A percentile compares a stretch with the other conserved stretches of the same genome.
Conservation (phyloP, 92 coral and sea anemone species). For the Epizoanthus illoricatus region DNA sequence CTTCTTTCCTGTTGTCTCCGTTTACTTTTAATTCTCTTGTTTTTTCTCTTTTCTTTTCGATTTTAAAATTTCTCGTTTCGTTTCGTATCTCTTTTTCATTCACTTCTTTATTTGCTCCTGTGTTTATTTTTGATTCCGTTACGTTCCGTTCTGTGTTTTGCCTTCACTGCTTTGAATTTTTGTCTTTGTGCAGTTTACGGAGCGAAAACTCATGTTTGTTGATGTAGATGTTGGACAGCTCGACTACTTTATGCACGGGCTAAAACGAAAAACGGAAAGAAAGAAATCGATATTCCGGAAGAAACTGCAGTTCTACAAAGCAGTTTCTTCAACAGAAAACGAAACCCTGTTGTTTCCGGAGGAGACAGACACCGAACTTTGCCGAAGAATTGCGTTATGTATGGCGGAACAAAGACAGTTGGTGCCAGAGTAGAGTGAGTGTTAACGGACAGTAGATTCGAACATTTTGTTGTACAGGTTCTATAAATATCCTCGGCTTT, state of each 20-base stretch:
- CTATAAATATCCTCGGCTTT: neutral
- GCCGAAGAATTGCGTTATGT: constrained; percentile 77
- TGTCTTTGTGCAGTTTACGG: constrained; percentile 54
- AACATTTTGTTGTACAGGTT: neutral
- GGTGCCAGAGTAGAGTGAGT: neutral
- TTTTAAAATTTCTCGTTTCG: too few species aligned
- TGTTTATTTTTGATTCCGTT: too few species aligned
- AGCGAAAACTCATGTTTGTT: constrained; percentile 73
- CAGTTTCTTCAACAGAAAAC: constrained; percentile 78
- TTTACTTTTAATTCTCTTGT: too few species aligned
- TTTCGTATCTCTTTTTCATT: too few species aligned
- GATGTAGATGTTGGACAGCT: constrained; percentile 82
- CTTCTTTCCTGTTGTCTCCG: too few species aligned
- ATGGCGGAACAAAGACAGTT: constrained; percentile 52
- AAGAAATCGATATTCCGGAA: constrained; percentile 83
- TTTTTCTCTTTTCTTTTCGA: neutral
- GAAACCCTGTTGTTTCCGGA: constrained; percentile 83
- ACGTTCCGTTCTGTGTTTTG: neutral
- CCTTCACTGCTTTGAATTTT: neutral
- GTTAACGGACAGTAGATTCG: neutral
- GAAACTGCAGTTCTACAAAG: constrained; percentile 79
- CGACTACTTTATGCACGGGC: constrained; percentile 82
- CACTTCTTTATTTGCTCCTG: too few species aligned
- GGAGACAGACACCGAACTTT: constrained; percentile 69
- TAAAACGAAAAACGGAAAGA: constrained; percentile 65